These are phyloP conservation scores for Aricia agestis DNA, from an alignment of 1,140 invertebrate species.

Conservation along the genomic window DNA sequence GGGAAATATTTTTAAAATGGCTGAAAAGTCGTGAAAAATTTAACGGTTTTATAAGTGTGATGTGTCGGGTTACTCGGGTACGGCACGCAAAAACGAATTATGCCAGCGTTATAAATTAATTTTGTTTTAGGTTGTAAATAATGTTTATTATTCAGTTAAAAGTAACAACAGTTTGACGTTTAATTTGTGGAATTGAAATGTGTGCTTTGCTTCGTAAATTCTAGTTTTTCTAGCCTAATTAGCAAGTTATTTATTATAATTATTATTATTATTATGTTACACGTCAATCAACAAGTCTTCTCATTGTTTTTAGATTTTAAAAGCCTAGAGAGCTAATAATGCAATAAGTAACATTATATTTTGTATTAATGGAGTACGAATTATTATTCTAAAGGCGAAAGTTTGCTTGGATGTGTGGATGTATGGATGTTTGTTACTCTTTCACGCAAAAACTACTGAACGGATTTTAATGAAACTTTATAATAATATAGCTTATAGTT, in stretches of 20 bases:
- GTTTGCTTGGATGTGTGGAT: too few relatives aligned
- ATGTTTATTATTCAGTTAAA: neutral
- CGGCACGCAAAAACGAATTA: neutral
- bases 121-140: neutral
- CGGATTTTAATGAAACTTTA: too few relatives aligned
- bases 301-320: too few relatives aligned
- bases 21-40: neutral
- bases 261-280: neutral
- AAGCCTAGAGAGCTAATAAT: too few relatives aligned
- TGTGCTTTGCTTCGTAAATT: neutral
- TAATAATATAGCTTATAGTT: too few relatives aligned
- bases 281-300: too few relatives aligned
- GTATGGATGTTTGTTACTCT: too few relatives aligned
- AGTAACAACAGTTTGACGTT: neutral
- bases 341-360: too few relatives aligned
- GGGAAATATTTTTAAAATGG: neutral
- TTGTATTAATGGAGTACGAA: too few relatives aligned
- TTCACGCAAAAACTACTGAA: too few relatives aligned
- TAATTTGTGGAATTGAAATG: neutral
- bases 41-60: neutral
- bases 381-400: too few relatives aligned
- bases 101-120: neutral
- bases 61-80: neutral
- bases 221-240: neutral
- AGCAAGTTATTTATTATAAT: neutral